These are phyloP conservation scores for Drosophila ambigua DNA, from an alignment of 1,140 invertebrate species.

Conservation along the genomic window DNA sequence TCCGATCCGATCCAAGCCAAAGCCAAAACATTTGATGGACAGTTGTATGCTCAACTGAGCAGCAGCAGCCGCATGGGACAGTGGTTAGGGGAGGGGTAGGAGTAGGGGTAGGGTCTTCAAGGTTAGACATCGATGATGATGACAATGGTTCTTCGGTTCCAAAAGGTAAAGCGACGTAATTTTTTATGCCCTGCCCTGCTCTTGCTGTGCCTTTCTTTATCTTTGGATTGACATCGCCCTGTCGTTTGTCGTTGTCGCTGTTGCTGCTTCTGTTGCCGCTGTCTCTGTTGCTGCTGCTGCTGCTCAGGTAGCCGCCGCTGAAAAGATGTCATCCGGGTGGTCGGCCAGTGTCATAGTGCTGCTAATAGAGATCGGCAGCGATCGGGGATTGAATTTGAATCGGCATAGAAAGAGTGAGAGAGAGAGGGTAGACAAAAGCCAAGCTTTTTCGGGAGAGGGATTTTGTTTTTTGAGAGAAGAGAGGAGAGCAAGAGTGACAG, in stretches of 20 bases:
- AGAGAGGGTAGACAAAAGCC: slow-evolving; percentile 3
- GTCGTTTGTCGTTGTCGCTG: slow-evolving; percentile 15
- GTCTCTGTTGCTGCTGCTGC: slow-evolving; percentile 27
- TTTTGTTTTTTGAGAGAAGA: slow-evolving; percentile 11
- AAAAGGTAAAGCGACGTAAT: slow-evolving; percentile 44
- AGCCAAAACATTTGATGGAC: slow-evolving; percentile 53
- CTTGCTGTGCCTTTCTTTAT: slow-evolving; percentile 58
- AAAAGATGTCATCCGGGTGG: slow-evolving; percentile 54
- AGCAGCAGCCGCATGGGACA: slow-evolving; percentile 15
- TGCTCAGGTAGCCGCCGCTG: slow-evolving; percentile 61
- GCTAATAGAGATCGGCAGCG: slow-evolving; percentile 70
- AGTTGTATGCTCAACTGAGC: slow-evolving; percentile 61
- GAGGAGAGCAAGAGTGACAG: slow-evolving; percentile 7
- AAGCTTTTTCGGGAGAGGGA: not conserved
- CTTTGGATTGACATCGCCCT: slow-evolving; percentile 65
- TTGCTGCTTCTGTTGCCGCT: slow-evolving; percentile 36
- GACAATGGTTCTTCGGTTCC: slow-evolving; percentile 32
- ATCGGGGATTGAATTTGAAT: slow-evolving; percentile 33
- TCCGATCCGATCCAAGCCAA: slow-evolving; percentile 34
- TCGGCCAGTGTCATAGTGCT: slow-evolving; percentile 48
- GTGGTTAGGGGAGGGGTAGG: not conserved
- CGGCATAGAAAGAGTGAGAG: slow-evolving; percentile 28
- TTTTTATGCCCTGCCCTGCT: slow-evolving; percentile 51
- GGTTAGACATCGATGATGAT: slow-evolving; percentile 36
- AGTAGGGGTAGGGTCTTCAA: slow-evolving; percentile 28